These are phyloP conservation scores for Coelinius sp. DNA, from an alignment of 2,888 invertebrate genomes.

Conservation along the genomic window DNA sequence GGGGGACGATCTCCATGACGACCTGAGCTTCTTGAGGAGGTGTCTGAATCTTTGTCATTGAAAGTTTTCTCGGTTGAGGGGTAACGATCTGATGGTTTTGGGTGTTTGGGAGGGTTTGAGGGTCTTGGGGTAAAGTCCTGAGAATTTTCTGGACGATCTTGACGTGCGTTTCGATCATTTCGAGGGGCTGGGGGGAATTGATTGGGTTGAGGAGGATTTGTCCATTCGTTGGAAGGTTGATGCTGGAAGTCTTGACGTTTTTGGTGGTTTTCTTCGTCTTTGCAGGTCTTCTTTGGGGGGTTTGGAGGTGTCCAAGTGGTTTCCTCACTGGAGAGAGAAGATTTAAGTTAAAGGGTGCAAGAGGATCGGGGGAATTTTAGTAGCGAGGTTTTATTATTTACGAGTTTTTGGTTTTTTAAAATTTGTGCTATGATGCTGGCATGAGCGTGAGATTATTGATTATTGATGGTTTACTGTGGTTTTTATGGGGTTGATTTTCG, in stretches of 20 bases:
- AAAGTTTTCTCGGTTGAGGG: slow-evolving; percentile 52
- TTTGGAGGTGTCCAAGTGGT: slow-evolving; percentile 34
- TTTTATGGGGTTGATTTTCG: not conserved
- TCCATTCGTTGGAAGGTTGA: slow-evolving; percentile 50
- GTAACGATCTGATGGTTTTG: slow-evolving; percentile 45
- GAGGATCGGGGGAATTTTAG: not conserved
- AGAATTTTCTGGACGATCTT: slow-evolving; percentile 34
- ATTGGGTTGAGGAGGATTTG: slow-evolving; percentile 33
- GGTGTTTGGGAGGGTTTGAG: slow-evolving; percentile 4
- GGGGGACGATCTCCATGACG: slow-evolving; percentile 38
- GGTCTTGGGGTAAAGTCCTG: not conserved
- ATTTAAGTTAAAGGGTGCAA: not conserved
- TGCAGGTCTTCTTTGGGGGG: slow-evolving; percentile 51
- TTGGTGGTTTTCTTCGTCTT: slow-evolving; percentile 59
- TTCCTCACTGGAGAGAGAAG: slow-evolving; percentile 40
- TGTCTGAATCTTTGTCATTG: slow-evolving; percentile 62
- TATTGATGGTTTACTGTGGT: not conserved
- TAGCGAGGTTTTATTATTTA: slow-evolving; percentile 3
- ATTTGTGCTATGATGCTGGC: not conserved
- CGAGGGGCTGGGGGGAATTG: slow-evolving; percentile 40
- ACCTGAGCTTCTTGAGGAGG: slow-evolving; percentile 50
- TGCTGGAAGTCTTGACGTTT: slow-evolving; percentile 42
- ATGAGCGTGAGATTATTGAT: not conserved
- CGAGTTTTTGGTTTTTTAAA: not conserved
- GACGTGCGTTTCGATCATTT: slow-evolving; percentile 46